Conservation (phyloP, 35 echinoderm and acorn worm genomes). For the Eucidaris tribuloides region DNA sequence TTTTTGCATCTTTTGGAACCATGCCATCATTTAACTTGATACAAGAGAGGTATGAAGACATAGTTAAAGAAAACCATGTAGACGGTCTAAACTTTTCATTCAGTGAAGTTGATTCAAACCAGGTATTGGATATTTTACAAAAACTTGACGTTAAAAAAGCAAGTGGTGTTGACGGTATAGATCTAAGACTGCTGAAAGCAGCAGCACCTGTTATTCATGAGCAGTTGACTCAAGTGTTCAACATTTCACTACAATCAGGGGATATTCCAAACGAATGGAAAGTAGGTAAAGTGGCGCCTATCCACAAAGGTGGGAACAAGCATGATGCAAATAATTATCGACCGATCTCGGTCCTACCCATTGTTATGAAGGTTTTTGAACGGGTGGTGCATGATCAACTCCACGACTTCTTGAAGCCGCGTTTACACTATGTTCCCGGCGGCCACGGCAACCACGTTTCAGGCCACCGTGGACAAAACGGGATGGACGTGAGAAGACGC, state of each 20-base stretch:
- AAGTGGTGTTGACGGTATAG: conserved; percentile 16
- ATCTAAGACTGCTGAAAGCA: conserved; percentile 17
- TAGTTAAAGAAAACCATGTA: not conserved
- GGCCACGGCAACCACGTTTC: too few relatives aligned
- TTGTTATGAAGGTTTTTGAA: conserved; percentile 51
- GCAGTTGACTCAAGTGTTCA: conserved; percentile 8
- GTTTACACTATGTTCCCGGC: too few relatives aligned
- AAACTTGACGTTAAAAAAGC: conserved; percentile 19
- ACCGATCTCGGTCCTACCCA: conserved; percentile 32
- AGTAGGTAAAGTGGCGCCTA: conserved; percentile 12
- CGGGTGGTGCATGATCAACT: conserved; percentile 34
- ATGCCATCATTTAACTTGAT: not conserved
- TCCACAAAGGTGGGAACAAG: conserved; percentile 22
- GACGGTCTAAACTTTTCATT: not conserved
- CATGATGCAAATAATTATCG: conserved; percentile 20
- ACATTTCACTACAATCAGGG: not conserved
- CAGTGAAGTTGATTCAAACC: not conserved
- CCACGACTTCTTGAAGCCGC: too few relatives aligned
- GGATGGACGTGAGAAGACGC: too few relatives aligned
- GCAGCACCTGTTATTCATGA: conserved; percentile 16
- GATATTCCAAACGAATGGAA: conserved; percentile 37
- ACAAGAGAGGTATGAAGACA: not conserved
- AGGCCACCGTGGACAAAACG: too few relatives aligned
- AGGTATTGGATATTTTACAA: not conserved
- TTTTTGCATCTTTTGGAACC: not conserved